Evolutionary conservation across 2,888 invertebrate species (phyloP), one percentile per base, ranked within the genome.

Genomic region (Clistopyga incitator): DNA sequence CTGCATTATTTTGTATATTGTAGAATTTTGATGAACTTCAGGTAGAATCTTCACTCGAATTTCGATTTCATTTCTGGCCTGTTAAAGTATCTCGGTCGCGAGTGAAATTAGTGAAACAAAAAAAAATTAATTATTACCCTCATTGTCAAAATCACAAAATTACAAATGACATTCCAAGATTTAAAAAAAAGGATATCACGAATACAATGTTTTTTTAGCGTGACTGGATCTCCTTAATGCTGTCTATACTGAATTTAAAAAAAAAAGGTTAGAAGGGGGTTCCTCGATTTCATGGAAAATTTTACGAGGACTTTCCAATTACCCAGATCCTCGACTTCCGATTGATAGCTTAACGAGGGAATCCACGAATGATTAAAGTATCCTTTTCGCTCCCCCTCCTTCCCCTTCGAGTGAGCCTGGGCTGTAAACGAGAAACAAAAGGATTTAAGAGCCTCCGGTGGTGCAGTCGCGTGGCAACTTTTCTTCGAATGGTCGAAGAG

Each of bases 301-400:
- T 29, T 81, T 61, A 38, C 50, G 38, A 47, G n/a, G 67, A 47
- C 77, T 77, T 76, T 68, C 72, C 38, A 52, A 25, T 23, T 8
- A 25, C 3, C 45, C 50, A 50, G 78, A 52, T 67, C 18, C 34
- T 59, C 34, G 59, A 34, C 29, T 68, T 61, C 59, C 47, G 13
- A 23, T 11, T 10, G 77, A 65, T 56, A 71, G 68, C 23, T 54
- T 56, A 56, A n/a, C 71, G 68, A 61, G 65, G 59, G 72, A 70
- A 76, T 76, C 82, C 68, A 70, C 78, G 82, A 79, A 85, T 86
- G 83, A 87, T 87, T 86, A 86, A 85, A 79, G 71, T 34, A 59
- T 68, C 29, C 29, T 47, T 59, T 20, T 13, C 47, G 42, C 54
- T n/a, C n/a, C n/a, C n/a, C n/a, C n/a, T n/a, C n/a, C n/a, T n/a